These are phyloP conservation scores for Mandrillus leucophaeus DNA, from an alignment of 2,113 vertebrate genomes.

Conservation along the genomic window DNA sequence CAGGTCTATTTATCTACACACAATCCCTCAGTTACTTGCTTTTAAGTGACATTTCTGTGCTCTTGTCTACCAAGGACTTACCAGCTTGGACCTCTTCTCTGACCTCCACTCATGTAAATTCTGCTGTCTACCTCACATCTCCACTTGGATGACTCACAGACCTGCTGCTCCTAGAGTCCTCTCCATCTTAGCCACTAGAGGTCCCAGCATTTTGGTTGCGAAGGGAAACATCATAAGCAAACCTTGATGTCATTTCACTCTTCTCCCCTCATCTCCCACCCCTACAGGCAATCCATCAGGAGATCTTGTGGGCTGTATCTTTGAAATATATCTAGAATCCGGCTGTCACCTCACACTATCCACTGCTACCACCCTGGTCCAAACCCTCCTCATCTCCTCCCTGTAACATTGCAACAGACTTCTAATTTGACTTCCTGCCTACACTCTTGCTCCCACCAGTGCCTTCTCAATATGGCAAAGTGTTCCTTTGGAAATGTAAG, in stretches of 20 bases:
- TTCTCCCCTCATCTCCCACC: background rate
- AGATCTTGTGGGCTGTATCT: background rate
- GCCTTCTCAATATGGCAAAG: background rate
- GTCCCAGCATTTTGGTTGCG: background rate
- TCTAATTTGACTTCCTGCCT: background rate
- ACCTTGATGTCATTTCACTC: no score
- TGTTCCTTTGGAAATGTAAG: background rate
- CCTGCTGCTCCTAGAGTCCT: background rate
- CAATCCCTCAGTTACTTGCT: background rate
- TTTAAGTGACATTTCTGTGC: background rate
- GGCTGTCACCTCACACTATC: fast-evolving
- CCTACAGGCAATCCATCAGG: background rate
- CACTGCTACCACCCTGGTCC: background rate
- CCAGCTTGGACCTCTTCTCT: background rate
- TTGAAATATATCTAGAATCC: background rate
- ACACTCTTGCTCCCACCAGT: fast-evolving
- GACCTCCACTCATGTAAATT: background rate
- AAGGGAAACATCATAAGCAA: background rate
- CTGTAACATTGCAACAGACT: fast-evolving
- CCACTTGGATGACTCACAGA: fast-evolving
- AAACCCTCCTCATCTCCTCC: background rate
- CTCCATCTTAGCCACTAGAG: background rate
- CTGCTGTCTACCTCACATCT: background rate
- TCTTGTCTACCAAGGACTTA: background rate
- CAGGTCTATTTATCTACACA: background rate